These are phyloP conservation scores for Drosophila macrospina DNA, from an alignment of 2,888 invertebrate genomes.

Conservation along the genomic window DNA sequence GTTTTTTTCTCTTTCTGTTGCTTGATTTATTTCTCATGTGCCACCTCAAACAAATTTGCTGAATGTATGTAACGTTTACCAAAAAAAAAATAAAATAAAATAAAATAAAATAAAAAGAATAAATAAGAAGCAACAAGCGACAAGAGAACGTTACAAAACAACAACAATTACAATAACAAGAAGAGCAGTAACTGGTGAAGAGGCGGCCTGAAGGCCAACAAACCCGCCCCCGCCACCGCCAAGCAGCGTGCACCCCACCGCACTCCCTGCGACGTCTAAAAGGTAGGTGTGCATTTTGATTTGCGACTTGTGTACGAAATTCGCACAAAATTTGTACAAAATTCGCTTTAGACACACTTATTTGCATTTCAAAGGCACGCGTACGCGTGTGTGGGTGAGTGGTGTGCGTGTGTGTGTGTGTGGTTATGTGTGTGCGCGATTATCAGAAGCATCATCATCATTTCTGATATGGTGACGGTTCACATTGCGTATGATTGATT, in stretches of 20 bases:
- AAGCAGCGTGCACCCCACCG: neutral
- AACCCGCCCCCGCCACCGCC: too few species aligned
- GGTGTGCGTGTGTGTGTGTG: conserved; percentile 6
- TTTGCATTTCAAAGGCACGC: conserved; percentile 75
- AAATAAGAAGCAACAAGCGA: conserved; percentile 38
- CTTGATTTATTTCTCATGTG: conserved; percentile 41
- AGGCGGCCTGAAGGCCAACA: conserved; percentile 47
- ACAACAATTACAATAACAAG: conserved; percentile 14
- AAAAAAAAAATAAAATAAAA: conserved; percentile 28
- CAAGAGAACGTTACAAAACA: conserved; percentile 20
- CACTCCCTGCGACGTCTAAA: conserved; percentile 15
- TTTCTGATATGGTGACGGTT: conserved; percentile 53
- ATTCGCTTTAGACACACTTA: conserved; percentile 56
- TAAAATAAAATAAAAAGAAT: conserved; percentile 22
- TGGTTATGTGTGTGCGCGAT: conserved; percentile 39
- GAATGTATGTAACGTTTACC: conserved; percentile 35
- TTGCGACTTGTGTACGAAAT: conserved; percentile 52
- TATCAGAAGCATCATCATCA: conserved; percentile 57
- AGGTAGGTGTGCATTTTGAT: conserved; percentile 63
- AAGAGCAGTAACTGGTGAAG: conserved; percentile 31
- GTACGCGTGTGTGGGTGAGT: conserved; percentile 8
- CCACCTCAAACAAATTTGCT: conserved; percentile 61
- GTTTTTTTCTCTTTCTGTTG: conserved; percentile 19
- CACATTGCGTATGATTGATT: conserved; percentile 76
- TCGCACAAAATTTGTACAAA: conserved; percentile 20